Evolutionary conservation across 2,797 vertebrate species (phyloP), one percentile per base, ranked within the genome.

Genomic region (Tympanoctomys barrerae): DNA sequence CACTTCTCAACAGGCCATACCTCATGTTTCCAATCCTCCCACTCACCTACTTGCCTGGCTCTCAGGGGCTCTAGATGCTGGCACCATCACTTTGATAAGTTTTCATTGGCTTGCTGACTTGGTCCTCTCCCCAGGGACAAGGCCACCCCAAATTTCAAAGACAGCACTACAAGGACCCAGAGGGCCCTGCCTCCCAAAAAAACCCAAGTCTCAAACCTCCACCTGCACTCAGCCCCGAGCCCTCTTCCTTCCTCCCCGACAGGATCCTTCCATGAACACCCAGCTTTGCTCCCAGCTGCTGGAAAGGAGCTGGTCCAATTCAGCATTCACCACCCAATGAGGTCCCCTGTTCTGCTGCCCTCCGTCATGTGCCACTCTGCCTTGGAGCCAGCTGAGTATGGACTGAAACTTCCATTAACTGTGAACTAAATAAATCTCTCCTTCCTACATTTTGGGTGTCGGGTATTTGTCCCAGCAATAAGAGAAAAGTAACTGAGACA

Each of bases 111-210:
- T n/a, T 75, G 12, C 13, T 36, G 4, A 12, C 61, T 33, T 12
- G 0, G 33, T 46, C 64, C 39, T 31, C 46, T 26, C 8, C 46
- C 49, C 16, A 52, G 18, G 2, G 24, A 57, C 62, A 24, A 80
- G 10, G 79, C 49, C 3, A 33, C 7, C 49, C 1, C 46, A 42
- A 8, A 13, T 36, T 10, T 6, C 14, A 24, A 33, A 36, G 18
- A n/a, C 0, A 2, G 2, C 16, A 19, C n/a, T 24, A 0, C n/a
- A 73, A 62, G 2, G 19, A 39, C n/a, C n/a, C 9, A 5, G 18
- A 49, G 11, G 54, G 16, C 9, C 49, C 28, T 21, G 24, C 42
- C 39, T 61, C 73, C 42, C 19, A 12, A 33, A 9, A 33, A 28
- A 70, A 39, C 68, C 68, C 77, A 90, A 12, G 1, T 28, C 7